Base-by-base conservation (phyloP, 2,113 vertebrate species). In the Perccottus glenii region DNA sequence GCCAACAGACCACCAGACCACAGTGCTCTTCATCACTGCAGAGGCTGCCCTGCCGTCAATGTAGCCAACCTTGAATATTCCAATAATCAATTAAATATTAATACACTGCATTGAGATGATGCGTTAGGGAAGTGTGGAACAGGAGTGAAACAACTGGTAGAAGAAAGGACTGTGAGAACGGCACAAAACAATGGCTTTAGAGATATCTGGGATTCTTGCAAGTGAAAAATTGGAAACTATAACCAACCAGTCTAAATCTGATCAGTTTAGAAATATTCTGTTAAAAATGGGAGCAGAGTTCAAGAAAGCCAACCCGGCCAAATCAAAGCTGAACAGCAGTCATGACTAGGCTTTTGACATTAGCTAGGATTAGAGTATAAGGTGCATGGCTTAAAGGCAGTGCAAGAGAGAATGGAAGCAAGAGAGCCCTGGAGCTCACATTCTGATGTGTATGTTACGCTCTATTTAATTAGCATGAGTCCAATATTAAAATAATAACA, bases 41-140 rank as follows among this genome's bases (percentile, higher is more conserved):
- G 83, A 87, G 87, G 83, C 85, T 92, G 89, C 91, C 92, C 91
- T 40, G 38, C 5, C 81, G 88, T 89, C 90, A 86, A 92, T 93
- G 92, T 85, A 85, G 84, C 92, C 92, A 92, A 92, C 91, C 91
- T 92, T 94, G 92, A 94, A 95, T 97, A 96, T 94, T 96, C 94
- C 93, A 95, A 93, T 94, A 93, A 93, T 93, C 90, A 89, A 94
- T 96, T 90, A 96, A 96, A 95, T 91, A 95, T 96, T 95, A 92
- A 96, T 94, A 92, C 86, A 85, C 91, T 92, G 93, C 91, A 95
- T 92, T 92, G 94, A 94, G 93, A 95, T 92, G 88, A 94, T 92
- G 93, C 91, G 93, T 92, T 89, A 76, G 93, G 93, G 90, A 91
- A 90, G 91, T 88, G 86, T 75, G 85, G 88, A 91, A 90, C 88